Evolutionary conservation across 1,140 invertebrate genomes (phyloP), one percentile per base, ranked within the genome.

Genomic region (Lycorma delicatula): DNA sequence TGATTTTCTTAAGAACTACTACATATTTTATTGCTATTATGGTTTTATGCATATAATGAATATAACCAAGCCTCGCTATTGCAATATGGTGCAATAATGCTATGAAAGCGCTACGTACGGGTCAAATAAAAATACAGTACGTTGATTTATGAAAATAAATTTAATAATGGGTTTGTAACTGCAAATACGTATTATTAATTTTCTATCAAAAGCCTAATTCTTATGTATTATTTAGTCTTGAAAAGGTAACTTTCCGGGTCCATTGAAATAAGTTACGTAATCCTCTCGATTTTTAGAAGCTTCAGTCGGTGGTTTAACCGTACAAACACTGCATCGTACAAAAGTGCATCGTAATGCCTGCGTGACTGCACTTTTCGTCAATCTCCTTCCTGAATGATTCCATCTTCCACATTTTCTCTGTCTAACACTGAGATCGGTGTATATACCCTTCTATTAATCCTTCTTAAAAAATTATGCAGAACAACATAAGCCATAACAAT

Each of bases 201-300:
- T 29, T 20, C n/a, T n/a, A n/a, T n/a, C n/a, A n/a, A n/a, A n/a
- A n/a, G n/a, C n/a, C n/a, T n/a, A n/a, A n/a, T n/a, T n/a, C n/a
- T 53, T 53, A 16, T 31, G 25, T 13, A 53, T 34, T 34, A 31
- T 46, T 55, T 7, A 47, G 31, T 55, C 36, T n/a, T 47, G 34
- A 55, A 55, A 55, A 6, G 36, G n/a, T 34, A 55, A 29, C 7
- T 55, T 55, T 55, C 53, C 38, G 46, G 31, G 53, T 46, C 13
- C 34, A 55, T 44, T 55, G 53, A 55, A 55, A 27, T 55, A 55
- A 2, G 46, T 31, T 11, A 55, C 53, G 13, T 55, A 47, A n/a
- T 47, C 36, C 46, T 55, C 53, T 55, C 34, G 53, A 23, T 27
- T 55, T 7, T n/a, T 34, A 23, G 13, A n/a, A 55, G 53, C 53